Evolutionary conservation across 2,797 vertebrate species (phyloP).

Genomic region (Semaprochilodus insignis): DNA sequence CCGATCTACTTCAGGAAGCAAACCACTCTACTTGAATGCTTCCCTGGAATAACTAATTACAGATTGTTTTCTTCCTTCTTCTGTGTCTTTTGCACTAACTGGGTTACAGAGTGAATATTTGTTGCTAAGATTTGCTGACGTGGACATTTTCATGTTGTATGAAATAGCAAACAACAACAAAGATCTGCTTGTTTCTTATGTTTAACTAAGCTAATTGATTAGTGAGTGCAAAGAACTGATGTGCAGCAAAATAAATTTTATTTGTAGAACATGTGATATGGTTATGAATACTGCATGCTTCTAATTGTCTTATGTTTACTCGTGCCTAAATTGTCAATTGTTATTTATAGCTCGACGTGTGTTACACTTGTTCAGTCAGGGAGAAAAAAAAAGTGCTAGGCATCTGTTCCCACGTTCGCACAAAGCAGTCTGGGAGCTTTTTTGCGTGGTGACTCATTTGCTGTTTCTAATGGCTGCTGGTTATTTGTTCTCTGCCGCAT

Average conservation of each 20-base stretch:
- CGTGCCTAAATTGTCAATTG: conserved; percentile 62
- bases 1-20: conserved; percentile 59
- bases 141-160: conserved; percentile 65
- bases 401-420: conserved; percentile 73
- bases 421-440: conserved; percentile 60
- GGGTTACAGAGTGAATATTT: conserved; percentile 67
- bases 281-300: conserved; percentile 22
- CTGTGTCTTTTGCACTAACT: conserved; percentile 62
- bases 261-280: conserved; percentile 58
- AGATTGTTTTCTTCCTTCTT: conserved; percentile 57
- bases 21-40: conserved; percentile 39
- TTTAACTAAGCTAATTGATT: conserved; percentile 81
- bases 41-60: conserved; percentile 63
- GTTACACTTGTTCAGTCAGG: conserved; percentile 66
- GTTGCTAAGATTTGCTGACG: conserved; percentile 70
- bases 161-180: conserved; percentile 56
- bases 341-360: conserved; percentile 60
- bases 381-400: conserved; percentile 64
- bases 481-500: conserved; percentile 52
- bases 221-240: conserved; percentile 73
- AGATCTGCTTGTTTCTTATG: conserved; percentile 69
- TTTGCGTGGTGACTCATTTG: conserved; percentile 33
- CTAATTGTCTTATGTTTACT: conserved; percentile 47
- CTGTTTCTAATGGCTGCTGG: conserved; percentile 50
- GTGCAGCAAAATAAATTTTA: conserved; percentile 68